phyloP scores from a whole-genome alignment of 2,888 invertebrate genomes.

The Gymnoscelis rufifasciata region DNA sequence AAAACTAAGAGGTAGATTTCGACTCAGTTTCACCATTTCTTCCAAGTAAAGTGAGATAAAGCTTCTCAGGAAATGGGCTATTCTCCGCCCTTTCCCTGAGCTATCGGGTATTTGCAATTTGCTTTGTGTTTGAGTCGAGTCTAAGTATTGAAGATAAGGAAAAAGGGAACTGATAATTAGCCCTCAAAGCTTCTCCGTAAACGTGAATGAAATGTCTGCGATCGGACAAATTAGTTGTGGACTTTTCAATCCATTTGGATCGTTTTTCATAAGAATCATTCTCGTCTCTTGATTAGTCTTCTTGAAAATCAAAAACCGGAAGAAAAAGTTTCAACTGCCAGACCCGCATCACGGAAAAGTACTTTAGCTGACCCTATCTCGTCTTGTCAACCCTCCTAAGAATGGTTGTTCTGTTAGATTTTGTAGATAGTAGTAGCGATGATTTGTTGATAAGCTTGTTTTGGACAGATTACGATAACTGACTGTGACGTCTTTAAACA shows the following conservation, averaged over 20 bases:
- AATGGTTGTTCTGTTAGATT: constrained; percentile 35
- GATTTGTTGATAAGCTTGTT: not conserved
- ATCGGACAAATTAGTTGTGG: constrained; percentile 46
- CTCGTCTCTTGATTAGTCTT: constrained; percentile 16
- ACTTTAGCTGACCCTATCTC: constrained; percentile 39
- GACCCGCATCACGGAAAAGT: constrained; percentile 48
- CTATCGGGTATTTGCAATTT: constrained; percentile 69
- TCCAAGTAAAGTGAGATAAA: constrained; percentile 53
- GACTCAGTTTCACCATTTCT: constrained; percentile 34
- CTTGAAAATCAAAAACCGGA: constrained; percentile 19
- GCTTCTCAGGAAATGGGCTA: constrained; percentile 64
- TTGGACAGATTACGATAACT: too few species aligned
- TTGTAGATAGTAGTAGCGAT: not conserved
- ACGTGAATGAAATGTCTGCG: constrained; percentile 49
- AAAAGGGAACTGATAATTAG: constrained; percentile 58
- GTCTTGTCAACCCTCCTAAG: constrained; percentile 35
- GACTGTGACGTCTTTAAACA: too few species aligned
- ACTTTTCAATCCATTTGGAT: constrained; percentile 33
- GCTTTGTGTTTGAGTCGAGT: constrained; percentile 59
- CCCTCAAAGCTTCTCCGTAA: constrained; percentile 51
- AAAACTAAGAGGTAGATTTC: constrained; percentile 42
- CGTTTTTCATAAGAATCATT: constrained; percentile 25
- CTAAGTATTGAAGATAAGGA: constrained; percentile 57
- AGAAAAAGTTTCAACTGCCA: constrained; percentile 40
- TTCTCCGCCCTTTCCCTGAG: constrained; percentile 59